A percentile compares a stretch with the other conserved stretches of the same genome.
These are phyloP conservation scores for Pelodiscus sinensis DNA, from an alignment of 2,113 vertebrate species.

Conservation along the genomic window DNA sequence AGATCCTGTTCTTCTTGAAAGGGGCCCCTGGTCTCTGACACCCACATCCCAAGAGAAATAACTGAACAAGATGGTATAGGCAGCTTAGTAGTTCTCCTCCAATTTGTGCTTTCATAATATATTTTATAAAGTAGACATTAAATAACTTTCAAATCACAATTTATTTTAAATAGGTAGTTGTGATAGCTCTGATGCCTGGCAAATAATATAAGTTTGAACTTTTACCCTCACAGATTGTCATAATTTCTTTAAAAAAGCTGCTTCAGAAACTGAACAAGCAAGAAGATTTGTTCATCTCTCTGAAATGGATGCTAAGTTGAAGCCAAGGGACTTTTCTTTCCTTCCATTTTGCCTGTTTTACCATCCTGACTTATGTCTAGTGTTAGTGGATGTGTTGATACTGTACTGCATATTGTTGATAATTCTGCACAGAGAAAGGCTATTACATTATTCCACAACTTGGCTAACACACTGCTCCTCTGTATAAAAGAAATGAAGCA, in stretches of 20 bases:
- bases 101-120: conserved; percentile 11
- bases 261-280: conserved; percentile 38
- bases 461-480: conserved; percentile 15
- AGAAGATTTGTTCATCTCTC: conserved; percentile 48
- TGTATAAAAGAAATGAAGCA: conserved; percentile 58
- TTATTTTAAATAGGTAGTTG: background rate
- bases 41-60: conserved; percentile 20
- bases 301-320: conserved; percentile 51
- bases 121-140: conserved; percentile 28
- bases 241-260: conserved; percentile 43
- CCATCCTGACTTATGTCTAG: background rate
- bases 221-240: conserved; percentile 44
- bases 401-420: background rate
- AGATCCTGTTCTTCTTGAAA: background rate
- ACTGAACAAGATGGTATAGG: background rate
- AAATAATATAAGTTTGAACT: conserved; percentile 29
- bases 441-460: background rate
- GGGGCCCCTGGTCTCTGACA: background rate
- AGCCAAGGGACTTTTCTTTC: conserved; percentile 42
- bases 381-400: background rate
- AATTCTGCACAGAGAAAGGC: conserved; percentile 4
- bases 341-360: conserved; percentile 2
- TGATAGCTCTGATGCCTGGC: conserved; percentile 35
- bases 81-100: background rate
- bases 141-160: background rate